These are phyloP conservation scores for Zaprionus capensis DNA, from an alignment of 1,140 invertebrate species.

Conservation along the genomic window DNA sequence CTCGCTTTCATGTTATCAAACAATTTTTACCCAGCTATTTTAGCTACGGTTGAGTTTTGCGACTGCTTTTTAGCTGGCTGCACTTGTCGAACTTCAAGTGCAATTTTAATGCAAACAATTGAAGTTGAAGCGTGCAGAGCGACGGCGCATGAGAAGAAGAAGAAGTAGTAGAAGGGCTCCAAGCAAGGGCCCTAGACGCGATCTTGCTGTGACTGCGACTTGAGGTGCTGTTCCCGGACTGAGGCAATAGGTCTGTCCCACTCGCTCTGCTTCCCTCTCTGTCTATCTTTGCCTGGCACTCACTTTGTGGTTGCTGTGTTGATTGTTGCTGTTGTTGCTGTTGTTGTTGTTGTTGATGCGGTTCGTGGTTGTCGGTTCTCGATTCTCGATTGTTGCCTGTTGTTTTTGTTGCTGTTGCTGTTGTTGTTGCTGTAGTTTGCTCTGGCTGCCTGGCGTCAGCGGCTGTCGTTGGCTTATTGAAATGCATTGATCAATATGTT, in stretches of 20 bases:
- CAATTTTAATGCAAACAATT: constrained; percentile 82
- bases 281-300: constrained; percentile 19
- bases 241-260: too few relatives aligned
- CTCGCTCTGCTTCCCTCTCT: not conserved
- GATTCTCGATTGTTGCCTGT: constrained; percentile 26
- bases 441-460: constrained; percentile 46
- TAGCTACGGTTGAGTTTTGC: constrained; percentile 64
- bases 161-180: not conserved
- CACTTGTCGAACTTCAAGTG: constrained; percentile 78
- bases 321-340: constrained; percentile 54
- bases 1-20: constrained; percentile 65
- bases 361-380: constrained; percentile 49
- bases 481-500: constrained; percentile 82
- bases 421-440: constrained; percentile 46
- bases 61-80: constrained; percentile 45
- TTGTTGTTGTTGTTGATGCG: constrained; percentile 53
- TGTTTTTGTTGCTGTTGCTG: constrained; percentile 27
- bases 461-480: constrained; percentile 77
- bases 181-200: constrained; percentile 39
- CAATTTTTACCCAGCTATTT: constrained; percentile 73
- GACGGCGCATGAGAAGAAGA: constrained; percentile 30
- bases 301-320: constrained; percentile 45
- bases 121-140: constrained; percentile 78
- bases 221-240: not conserved
- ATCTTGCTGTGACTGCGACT: constrained; percentile 21